Evolutionary conservation across 2,113 vertebrate genomes (phyloP).

Genomic region (Glaucidium brasilianum): DNA sequence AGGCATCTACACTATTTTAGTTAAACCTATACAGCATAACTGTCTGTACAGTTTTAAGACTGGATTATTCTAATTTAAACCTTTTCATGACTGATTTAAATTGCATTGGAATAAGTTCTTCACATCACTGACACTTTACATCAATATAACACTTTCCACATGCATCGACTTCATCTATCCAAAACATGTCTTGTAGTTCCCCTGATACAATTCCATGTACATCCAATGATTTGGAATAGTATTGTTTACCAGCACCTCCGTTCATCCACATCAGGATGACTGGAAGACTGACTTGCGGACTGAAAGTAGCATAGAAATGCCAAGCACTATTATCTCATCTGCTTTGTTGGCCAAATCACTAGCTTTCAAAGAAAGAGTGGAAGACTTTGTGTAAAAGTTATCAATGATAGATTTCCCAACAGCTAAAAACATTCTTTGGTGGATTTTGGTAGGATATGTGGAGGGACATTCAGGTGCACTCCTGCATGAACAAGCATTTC

Average conservation of each 20-base stretch:
- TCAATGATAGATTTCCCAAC: neutral
- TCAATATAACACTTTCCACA: neutral
- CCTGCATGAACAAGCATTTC: neutral
- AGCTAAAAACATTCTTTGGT: neutral
- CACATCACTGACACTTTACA: neutral
- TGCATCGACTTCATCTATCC: neutral
- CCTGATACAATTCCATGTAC: neutral
- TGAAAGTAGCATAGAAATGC: neutral
- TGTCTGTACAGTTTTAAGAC: neutral
- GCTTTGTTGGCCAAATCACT: neutral
- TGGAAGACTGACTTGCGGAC: neutral
- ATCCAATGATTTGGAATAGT: accelerated
- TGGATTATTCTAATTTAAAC: neutral
- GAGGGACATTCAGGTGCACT: neutral
- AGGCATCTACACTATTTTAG: neutral
- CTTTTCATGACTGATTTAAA: neutral
- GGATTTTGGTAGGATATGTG: neutral
- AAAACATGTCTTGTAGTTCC: neutral
- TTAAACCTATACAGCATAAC: neutral
- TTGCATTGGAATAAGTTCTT: neutral
- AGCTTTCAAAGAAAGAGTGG: neutral
- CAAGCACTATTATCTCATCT: neutral
- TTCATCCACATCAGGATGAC: neutral
- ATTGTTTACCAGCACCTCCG: neutral
- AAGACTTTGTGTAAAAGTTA: neutral